Evolutionary conservation across 1,140 invertebrate species (phyloP), one percentile per base, ranked within the genome.

Genomic region (Bombus impatiens): DNA sequence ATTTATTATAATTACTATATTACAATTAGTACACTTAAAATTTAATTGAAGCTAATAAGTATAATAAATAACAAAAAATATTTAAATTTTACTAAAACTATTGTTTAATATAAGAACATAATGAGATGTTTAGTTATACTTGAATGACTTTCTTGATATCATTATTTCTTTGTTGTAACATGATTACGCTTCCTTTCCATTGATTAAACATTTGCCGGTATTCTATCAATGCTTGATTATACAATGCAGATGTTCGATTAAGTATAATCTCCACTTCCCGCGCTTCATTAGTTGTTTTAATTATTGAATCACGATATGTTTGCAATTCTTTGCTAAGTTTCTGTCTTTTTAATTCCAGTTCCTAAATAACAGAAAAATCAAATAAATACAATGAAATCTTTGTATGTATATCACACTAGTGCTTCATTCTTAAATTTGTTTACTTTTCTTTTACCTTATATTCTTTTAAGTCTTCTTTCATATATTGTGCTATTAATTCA

Each of bases 401-500:
- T 70, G 32, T 78, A 70, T 44, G 35, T 74, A 37, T 35, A 10
- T 12, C 6, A 2, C 1, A 37, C 8, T 13, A 2, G 12, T n/a
- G 42, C 37, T 10, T 70, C 8, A 78, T 77, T 65, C 3, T 44
- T 15, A 37, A 6, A 37, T 70, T 18, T 57, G 47, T 35, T 47
- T 18, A 28, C 53, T 53, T 12, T 12, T 28, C 37, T 15, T 32
- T 68, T 40, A 96, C 96, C 92, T 96, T 96, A 82, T 96, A 96
- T 84, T 96, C 96, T 84, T 96, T 96, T 5, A 96, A 91, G 92
- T 97, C 97, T 82, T 96, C 95, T 84, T 96, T 96, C 62, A 96
- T 96, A 78, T 96, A 97, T 87, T 96, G 95, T 86, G 96, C 96
- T n/a, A 97, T 95, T 37, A 96, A 91, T 32, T 96, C 94, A 84